Conservation (phyloP, 2,888 invertebrate species). For the Lepidocyrtinus sp. region DNA sequence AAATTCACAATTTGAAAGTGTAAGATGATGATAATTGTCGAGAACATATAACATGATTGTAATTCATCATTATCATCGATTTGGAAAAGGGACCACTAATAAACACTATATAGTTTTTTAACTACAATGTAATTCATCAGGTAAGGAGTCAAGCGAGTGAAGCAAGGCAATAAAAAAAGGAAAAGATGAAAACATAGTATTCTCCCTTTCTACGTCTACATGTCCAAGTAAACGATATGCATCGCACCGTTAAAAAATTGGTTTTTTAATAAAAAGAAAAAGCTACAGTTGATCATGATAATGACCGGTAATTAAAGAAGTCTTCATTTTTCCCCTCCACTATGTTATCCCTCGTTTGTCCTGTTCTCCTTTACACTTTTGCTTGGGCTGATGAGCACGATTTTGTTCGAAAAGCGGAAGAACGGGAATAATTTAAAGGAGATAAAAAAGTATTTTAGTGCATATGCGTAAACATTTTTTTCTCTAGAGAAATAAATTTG, state of each 20-base stretch:
- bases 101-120: constrained; percentile 5
- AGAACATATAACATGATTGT: constrained; percentile 23
- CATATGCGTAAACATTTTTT: constrained; percentile 17
- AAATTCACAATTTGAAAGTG: constrained; percentile 1
- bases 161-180: constrained; percentile 34
- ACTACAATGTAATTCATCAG: constrained; percentile 9
- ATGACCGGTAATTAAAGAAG: constrained; percentile 47
- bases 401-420: background rate
- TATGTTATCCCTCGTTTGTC: constrained; percentile 12
- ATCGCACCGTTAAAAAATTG: constrained; percentile 8
- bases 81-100: constrained; percentile 16
- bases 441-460: constrained; percentile 6
- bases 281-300: constrained; percentile 27
- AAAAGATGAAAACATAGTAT: constrained; percentile 32
- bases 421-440: constrained; percentile 11
- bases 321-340: constrained; percentile 5
- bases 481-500: constrained; percentile 4
- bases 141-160: constrained; percentile 46
- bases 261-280: constrained; percentile 11
- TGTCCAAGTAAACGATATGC: constrained; percentile 12
- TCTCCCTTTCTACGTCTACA: constrained; percentile 9
- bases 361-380: constrained; percentile 14
- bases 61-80: constrained; percentile 37
- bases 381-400: background rate
- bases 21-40: constrained; percentile 6